A percentile compares a stretch with the other conserved stretches of the same genome.
Evolutionary conservation across 2,797 vertebrate genomes (phyloP).

Genomic region (Menidia menidia): DNA sequence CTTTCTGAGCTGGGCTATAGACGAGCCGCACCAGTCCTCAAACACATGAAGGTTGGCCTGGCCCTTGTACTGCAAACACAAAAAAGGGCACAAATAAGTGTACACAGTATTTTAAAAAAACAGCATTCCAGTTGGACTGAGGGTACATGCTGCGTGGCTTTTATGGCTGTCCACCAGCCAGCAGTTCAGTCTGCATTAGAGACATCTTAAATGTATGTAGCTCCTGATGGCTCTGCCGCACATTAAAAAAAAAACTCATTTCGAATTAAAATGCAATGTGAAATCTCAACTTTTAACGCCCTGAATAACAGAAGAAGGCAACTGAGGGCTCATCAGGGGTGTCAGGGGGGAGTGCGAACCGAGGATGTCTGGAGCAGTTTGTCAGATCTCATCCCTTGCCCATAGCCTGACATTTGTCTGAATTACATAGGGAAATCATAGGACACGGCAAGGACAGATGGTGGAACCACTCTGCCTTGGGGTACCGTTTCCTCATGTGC

Average conservation of each 20-base stretch:
- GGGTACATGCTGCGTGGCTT: conserved; percentile 3
- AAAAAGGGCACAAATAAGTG: conserved; percentile 39
- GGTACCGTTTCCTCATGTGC: conserved; percentile 34
- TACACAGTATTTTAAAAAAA: conserved; percentile 16
- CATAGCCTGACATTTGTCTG: conserved; percentile 75
- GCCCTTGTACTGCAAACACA: conserved; percentile 89
- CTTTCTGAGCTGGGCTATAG: conserved; percentile 90
- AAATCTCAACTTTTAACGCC: conserved; percentile 36
- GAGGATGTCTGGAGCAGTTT: conserved; percentile 61
- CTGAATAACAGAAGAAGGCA: conserved; percentile 36
- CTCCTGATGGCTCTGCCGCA: background rate
- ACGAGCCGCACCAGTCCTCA: conserved; percentile 97
- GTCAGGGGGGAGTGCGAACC: conserved; percentile 16
- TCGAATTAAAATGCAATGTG: background rate
- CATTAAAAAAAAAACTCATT: conserved; percentile 1
- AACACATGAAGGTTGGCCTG: conserved; percentile 97
- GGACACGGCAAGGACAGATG: conserved; percentile 74
- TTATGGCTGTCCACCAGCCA: background rate
- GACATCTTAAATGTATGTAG: conserved; percentile 1
- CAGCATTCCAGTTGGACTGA: conserved; percentile 9
- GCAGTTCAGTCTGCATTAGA: background rate
- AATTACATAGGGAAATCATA: conserved; percentile 74
- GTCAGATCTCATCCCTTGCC: conserved; percentile 65
- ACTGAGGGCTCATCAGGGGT: conserved; percentile 35
- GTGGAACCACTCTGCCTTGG: conserved; percentile 59